phyloP scores from a whole-genome alignment of 2,888 invertebrate species.

The Synanthedon vespiformis region DNA sequence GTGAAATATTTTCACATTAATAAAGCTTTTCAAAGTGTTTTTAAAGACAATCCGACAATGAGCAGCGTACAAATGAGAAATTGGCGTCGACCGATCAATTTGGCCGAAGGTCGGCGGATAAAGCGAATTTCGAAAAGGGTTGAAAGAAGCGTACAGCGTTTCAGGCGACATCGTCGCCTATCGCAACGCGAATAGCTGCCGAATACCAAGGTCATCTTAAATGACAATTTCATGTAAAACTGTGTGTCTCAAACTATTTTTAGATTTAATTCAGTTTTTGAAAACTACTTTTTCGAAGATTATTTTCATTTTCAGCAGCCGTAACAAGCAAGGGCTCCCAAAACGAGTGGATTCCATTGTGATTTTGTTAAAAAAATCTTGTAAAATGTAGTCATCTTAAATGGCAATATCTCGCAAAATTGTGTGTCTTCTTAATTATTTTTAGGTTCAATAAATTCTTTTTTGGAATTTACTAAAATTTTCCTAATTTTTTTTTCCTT shows the following conservation, averaged over 20 bases:
- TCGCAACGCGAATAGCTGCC: constrained; percentile 33
- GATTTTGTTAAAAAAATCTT: too few species aligned
- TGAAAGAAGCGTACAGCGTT: constrained; percentile 9
- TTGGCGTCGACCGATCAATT: constrained; percentile 12
- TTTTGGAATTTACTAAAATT: too few species aligned
- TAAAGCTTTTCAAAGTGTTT: neutral
- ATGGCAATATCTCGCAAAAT: too few species aligned
- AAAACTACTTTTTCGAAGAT: too few species aligned
- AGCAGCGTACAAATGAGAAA: constrained; percentile 2
- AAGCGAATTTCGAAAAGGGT: neutral
- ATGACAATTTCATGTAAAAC: constrained; percentile 17
- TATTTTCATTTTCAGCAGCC: too few species aligned
- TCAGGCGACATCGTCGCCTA: constrained; percentile 36
- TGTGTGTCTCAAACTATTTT: constrained; percentile 18
- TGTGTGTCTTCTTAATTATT: too few species aligned
- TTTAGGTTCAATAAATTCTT: too few species aligned
- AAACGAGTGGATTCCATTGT: too few species aligned
- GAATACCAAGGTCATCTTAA: constrained; percentile 37
- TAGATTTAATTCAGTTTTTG: constrained; percentile 3
- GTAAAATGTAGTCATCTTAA: too few species aligned
- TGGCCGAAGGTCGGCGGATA: constrained; percentile 9
- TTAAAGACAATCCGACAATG: neutral
- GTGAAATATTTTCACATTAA: too few species aligned
- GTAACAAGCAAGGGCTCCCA: too few species aligned
- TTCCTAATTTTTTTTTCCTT: too few species aligned